These are phyloP conservation scores for Ochotona princeps DNA, from an alignment of 2,113 vertebrate species.

Conservation along the genomic window DNA sequence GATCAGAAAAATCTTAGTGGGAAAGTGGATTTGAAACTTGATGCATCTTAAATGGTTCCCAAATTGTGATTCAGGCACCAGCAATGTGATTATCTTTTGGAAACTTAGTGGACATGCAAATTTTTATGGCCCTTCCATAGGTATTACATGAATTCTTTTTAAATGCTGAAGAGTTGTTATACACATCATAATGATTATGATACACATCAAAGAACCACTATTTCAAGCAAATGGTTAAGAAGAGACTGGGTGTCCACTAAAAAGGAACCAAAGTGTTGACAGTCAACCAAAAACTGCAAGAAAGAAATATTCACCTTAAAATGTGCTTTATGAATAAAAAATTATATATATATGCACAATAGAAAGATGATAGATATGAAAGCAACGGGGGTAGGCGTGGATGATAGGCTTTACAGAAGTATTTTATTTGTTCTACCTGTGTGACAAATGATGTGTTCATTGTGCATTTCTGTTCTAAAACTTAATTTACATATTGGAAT, in stretches of 20 bases:
- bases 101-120: not conserved
- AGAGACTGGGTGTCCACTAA: not conserved
- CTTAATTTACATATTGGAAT: too few relatives aligned
- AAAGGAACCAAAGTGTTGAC: not conserved
- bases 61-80: not conserved
- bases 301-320: not conserved
- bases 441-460: not conserved
- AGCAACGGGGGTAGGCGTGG: too few relatives aligned
- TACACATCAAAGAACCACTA: not conserved
- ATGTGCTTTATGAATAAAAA: not conserved
- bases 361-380: not conserved
- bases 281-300: not conserved
- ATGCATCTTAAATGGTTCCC: not conserved
- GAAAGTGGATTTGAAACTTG: not conserved
- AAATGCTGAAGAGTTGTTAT: too few relatives aligned
- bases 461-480: not conserved
- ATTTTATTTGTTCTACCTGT: not conserved
- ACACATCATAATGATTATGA: accelerated
- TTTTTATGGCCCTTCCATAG: not conserved
- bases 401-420: not conserved
- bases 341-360: too few relatives aligned
- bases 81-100: not conserved
- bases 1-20: not conserved
- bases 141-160: not conserved
- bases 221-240: not conserved